Evolutionary conservation across 30 jellyfish, hydroid and myxozoan species (phyloP), one percentile per base, ranked within the genome.

Genomic region (Pseudorhiza aurosa): DNA sequence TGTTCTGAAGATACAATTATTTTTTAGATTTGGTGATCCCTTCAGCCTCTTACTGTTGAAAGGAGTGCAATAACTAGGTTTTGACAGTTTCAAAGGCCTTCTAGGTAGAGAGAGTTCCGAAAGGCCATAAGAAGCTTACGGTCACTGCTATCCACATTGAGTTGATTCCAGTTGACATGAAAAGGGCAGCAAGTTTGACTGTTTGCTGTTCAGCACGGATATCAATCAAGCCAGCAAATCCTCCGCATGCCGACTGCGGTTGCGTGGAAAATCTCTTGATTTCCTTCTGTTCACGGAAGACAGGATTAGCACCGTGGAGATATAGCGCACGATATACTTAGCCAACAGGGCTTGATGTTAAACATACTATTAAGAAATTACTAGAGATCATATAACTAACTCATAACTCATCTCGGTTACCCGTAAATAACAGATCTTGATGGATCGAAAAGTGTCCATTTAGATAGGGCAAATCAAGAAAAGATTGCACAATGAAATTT

Each of bases 101-200:
- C 35, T 42, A 47, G 82, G 29, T 28, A 25, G 60, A 11, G 40
- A 28, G 22, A 62, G 32, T 29, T 59, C 79, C 82, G 60, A 45
- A 49, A 6, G 63, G 19, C 89, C 68, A 25, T 36, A 77, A 77
- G 70, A 28, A 32, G 89, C 82, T 77, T 59, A 60, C 28, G 74
- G 71, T 29, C 40, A 10, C 0, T 14, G 60, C 68, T 1, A 44
- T 70, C 50, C 31, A 19, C 32, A 21, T 28, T 70, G 24, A 70
- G 28, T 25, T 44, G 49, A 70, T 46, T 45, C 31, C 21, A 15
- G 24, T 46, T 46, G 83, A 70, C 83, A 70, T 70, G 68, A 70
- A 18, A 50, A 31, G 71, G 18, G 33, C 71, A 70, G 24, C 71
- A 45, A 46, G 11, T 22, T 43, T 50, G 29, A 64, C 53, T 64